A percentile compares a stretch with the other conserved stretches of the same genome.
phyloP scores from a whole-genome alignment of 2,888 invertebrate species.

The Linyphia triangularis region DNA sequence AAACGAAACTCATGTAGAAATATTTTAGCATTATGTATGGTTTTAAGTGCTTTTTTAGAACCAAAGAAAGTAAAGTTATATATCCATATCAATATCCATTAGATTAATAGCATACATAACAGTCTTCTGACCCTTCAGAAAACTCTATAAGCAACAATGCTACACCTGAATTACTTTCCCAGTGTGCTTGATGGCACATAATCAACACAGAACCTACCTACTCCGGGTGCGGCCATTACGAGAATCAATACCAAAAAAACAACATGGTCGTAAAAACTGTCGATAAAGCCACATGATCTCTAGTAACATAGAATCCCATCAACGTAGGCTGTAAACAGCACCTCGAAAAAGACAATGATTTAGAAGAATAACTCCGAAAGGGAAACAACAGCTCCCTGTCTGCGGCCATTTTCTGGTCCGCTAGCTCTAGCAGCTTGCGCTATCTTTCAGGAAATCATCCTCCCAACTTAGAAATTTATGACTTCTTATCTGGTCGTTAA shows the following conservation, averaged over 20 bases:
- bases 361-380: constrained; percentile 59
- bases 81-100: too few species aligned
- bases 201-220: background rate
- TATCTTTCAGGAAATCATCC: constrained; percentile 70
- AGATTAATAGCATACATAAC: too few species aligned
- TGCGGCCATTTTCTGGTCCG: constrained; percentile 57
- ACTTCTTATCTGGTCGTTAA: constrained; percentile 65
- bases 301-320: constrained; percentile 18
- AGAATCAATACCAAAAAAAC: background rate
- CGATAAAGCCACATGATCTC: constrained; percentile 37
- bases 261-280: constrained; percentile 23
- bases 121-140: too few species aligned
- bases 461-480: constrained; percentile 61
- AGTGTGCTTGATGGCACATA: background rate
- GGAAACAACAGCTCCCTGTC: constrained; percentile 53
- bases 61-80: too few species aligned
- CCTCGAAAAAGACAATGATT: constrained; percentile 48
- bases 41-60: too few species aligned
- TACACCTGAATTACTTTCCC: background rate
- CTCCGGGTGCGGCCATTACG: background rate
- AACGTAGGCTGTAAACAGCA: constrained; percentile 37
- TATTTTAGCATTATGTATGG: too few species aligned
- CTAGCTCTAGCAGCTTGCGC: constrained; percentile 29
- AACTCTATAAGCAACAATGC: too few species aligned
- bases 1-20: too few species aligned